phyloP scores from a whole-genome alignment of 2,797 vertebrate species.

The Naso thynnoides region DNA sequence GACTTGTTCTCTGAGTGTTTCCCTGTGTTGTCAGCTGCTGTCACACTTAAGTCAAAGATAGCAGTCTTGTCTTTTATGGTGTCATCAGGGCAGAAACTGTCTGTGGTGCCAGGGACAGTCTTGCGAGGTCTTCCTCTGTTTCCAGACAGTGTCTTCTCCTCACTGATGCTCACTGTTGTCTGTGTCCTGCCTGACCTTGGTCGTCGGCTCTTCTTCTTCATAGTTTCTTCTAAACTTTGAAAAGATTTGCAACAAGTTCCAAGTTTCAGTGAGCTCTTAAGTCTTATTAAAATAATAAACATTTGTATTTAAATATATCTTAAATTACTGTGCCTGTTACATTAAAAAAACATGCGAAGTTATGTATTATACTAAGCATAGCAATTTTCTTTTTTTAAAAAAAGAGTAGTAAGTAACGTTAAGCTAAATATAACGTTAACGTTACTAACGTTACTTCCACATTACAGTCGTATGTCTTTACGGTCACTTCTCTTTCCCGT shows the following conservation, averaged over 20 bases:
- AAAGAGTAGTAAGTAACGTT: background rate
- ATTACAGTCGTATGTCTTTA: background rate
- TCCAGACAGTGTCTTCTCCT: constrained; percentile 44
- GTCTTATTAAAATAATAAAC: background rate
- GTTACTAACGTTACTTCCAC: too few species aligned
- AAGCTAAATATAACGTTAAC: background rate
- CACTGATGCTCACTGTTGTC: background rate
- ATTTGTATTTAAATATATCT: background rate
- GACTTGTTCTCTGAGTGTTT: constrained; percentile 66
- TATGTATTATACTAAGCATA: too few species aligned
- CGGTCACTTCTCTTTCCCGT: background rate
- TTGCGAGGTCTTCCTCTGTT: constrained; percentile 63
- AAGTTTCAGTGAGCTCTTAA: background rate
- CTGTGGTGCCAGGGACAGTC: constrained; percentile 9
- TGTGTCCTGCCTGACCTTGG: constrained; percentile 64
- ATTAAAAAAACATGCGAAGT: too few species aligned
- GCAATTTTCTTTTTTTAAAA: background rate
- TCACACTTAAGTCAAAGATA: constrained; percentile 25
- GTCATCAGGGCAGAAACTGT: constrained; percentile 6
- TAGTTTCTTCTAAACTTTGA: constrained; percentile 23
- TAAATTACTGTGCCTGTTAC: background rate
- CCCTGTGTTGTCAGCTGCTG: background rate
- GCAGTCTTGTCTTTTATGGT: constrained; percentile 14
- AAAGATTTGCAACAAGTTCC: background rate
- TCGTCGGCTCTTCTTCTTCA: constrained; percentile 86